phyloP scores from a whole-genome alignment of 2,113 vertebrate genomes.

The Oenanthe melanoleuca region DNA sequence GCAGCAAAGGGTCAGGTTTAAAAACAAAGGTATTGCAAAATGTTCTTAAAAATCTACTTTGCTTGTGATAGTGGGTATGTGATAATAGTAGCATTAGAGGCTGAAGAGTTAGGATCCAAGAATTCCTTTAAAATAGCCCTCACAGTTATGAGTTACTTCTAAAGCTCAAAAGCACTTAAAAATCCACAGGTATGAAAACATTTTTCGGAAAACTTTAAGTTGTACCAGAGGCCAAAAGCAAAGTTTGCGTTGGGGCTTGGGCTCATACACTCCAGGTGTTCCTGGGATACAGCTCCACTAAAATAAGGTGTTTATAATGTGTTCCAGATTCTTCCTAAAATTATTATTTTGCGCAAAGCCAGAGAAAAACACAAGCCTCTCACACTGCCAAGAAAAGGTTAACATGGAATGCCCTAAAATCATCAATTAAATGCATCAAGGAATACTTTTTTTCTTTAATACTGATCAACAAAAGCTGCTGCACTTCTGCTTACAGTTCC shows the following conservation, averaged over 20 bases:
- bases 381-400: background rate
- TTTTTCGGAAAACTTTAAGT: background rate
- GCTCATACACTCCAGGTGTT: background rate
- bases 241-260: background rate
- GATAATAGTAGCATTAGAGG: background rate
- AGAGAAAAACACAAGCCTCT: background rate
- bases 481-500: background rate
- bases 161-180: background rate
- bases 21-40: background rate
- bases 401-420: background rate
- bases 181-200: background rate
- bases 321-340: background rate
- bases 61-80: background rate
- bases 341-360: background rate
- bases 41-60: background rate
- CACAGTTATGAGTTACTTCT: background rate
- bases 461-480: background rate
- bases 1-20: background rate
- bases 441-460: background rate
- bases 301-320: background rate
- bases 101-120: background rate
- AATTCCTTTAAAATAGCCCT: background rate
- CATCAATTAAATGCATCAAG: background rate
- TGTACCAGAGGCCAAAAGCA: background rate
- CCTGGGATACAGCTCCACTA: background rate